Evolutionary conservation across 2,113 vertebrate genomes (phyloP).

Genomic region (Pelmatolapia mariae): DNA sequence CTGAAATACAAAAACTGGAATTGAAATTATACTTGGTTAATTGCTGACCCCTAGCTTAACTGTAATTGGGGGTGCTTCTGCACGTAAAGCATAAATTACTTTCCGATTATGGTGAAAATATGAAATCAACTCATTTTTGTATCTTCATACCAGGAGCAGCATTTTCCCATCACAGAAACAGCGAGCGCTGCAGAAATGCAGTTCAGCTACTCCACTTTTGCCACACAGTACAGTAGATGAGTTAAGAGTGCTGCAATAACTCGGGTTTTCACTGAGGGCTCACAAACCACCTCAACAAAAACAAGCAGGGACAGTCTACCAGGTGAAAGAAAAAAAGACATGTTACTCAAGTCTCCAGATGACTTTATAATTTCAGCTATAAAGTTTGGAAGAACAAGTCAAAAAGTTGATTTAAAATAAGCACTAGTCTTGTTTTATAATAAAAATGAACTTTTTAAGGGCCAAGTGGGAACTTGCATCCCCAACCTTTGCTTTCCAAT

Average conservation of each 20-base stretch:
- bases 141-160: background rate
- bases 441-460: background rate
- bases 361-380: background rate
- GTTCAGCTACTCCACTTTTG: background rate
- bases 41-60: background rate
- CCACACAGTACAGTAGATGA: background rate
- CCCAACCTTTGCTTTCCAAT: background rate
- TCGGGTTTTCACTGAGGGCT: background rate
- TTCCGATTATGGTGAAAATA: background rate
- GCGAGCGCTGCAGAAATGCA: background rate
- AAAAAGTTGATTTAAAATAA: background rate
- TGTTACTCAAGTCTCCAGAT: background rate
- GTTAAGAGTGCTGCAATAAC: background rate
- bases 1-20: background rate
- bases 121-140: background rate
- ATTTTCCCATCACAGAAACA: background rate
- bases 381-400: background rate
- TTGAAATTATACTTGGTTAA: background rate
- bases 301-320: background rate
- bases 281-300: background rate
- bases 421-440: background rate
- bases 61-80: background rate
- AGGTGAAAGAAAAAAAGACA: background rate
- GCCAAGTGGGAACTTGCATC: background rate
- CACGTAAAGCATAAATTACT: background rate